Base-by-base conservation (phyloP, 1,140 invertebrate genomes). In the Lucilia cuprina region DNA sequence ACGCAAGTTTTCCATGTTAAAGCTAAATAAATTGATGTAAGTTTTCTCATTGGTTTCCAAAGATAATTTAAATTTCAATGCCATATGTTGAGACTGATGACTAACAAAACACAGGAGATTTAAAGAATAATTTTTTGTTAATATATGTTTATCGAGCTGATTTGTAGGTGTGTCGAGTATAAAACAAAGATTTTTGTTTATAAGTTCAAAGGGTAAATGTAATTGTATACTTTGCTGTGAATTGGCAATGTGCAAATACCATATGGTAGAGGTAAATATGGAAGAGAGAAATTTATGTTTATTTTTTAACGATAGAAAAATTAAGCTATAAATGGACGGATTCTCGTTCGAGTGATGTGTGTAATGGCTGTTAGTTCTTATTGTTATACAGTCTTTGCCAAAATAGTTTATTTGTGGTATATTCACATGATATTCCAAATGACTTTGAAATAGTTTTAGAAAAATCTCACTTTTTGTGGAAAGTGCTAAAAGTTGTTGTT, bases 401-500 rank as follows among this genome's bases (percentile, higher is more conserved):
- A 25, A 85, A 82, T 1, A 19, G 17, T 14, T 74, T 83, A 80
- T 41, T 10, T 12, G 14, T 4, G 89, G 89, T 41, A 89, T 10
- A 2, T 86, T 80, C 0, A 85, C 35, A 21, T 83, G 82, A 70
- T 85, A 90, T 19, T 86, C 84, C 0, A 88, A 12, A 0, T 60
- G 55, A 2, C 85, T 82, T 82, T 85, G 49, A 5, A 87, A 30
- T 4, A 74, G 8, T 1, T 60, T 60, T 2, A 21, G 25, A 5
- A 83, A 55, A 8, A 80, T 82, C 2, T 84, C 8, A 9, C 60
- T 50, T 78, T 86, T 86, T 21, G 74, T 84, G 8, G 83, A 84
- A 19, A 90, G 83, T 2, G 87, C 85, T 17, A 90, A 74, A 0
- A 90, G 74, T 55, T 90, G 86, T 70, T 90, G 89, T 8, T 88